A percentile compares a stretch with the other conserved stretches of the same genome.
phyloP scores from a whole-genome alignment of 2,113 vertebrate species.

The Hylia prasina region DNA sequence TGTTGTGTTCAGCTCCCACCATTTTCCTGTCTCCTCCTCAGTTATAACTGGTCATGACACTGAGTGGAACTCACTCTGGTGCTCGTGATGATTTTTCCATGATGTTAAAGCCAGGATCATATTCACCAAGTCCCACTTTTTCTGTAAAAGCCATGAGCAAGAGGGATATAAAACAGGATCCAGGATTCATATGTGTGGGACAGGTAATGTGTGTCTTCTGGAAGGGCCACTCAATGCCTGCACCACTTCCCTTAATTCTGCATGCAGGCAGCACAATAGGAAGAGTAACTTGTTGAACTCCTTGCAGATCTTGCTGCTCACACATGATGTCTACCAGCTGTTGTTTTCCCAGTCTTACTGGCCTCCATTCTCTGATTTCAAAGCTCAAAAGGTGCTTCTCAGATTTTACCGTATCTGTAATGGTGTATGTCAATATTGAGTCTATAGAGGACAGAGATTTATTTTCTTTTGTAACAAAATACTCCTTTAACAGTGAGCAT shows the following conservation, averaged over 20 bases:
- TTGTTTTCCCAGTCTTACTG: background rate
- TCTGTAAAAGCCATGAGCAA: background rate
- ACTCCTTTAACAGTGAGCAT: background rate
- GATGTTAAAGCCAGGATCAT: background rate
- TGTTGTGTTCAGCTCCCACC: background rate
- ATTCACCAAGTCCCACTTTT: background rate
- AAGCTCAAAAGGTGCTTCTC: background rate
- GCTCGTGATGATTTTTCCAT: background rate
- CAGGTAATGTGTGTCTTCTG: background rate
- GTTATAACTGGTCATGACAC: background rate
- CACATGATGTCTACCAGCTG: background rate
- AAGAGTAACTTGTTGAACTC: background rate
- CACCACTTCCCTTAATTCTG: background rate
- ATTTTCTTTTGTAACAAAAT: background rate
- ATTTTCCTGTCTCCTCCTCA: constrained; percentile 3
- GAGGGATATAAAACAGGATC: background rate
- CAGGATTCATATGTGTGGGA: background rate
- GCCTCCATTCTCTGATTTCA: background rate
- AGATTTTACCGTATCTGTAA: background rate
- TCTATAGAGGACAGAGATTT: background rate
- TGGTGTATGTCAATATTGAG: background rate
- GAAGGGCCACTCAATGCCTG: background rate
- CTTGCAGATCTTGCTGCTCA: background rate
- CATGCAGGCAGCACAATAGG: background rate
- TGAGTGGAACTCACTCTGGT: background rate